These are phyloP conservation scores for Accipiter virgatus DNA, from an alignment of 2,113 vertebrate species.

Conservation along the genomic window DNA sequence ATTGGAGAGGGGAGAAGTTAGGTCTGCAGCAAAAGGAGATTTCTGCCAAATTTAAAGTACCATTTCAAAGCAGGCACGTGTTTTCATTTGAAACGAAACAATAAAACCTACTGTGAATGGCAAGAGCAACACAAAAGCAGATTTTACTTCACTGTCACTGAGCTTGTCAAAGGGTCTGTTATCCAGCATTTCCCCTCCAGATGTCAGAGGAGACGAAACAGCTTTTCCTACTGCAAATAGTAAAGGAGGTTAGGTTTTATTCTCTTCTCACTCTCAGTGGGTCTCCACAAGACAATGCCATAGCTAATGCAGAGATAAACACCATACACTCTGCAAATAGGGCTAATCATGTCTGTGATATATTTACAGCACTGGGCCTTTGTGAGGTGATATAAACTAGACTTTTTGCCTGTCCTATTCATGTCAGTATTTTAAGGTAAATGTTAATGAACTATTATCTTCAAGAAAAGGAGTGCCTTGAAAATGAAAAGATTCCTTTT, in stretches of 20 bases:
- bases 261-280: not conserved
- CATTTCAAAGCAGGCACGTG: not conserved
- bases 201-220: not conserved
- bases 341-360: not conserved
- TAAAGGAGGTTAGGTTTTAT: not conserved
- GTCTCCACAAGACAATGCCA: not conserved
- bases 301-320: not conserved
- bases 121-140: not conserved
- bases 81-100: not conserved
- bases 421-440: not conserved
- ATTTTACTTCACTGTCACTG: not conserved
- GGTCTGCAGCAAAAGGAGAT: not conserved
- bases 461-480: not conserved
- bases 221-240: not conserved
- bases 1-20: constrained; percentile 20
- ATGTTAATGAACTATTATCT: not conserved
- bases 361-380: not conserved
- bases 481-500: not conserved
- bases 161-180: not conserved
- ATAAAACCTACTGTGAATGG: not conserved
- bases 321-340: not conserved
- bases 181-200: not conserved
- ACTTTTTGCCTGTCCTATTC: not conserved
- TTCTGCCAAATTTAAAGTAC: not conserved
- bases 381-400: not conserved